phyloP scores from a whole-genome alignment of 2,888 invertebrate genomes.

The Xanthia icteritia region DNA sequence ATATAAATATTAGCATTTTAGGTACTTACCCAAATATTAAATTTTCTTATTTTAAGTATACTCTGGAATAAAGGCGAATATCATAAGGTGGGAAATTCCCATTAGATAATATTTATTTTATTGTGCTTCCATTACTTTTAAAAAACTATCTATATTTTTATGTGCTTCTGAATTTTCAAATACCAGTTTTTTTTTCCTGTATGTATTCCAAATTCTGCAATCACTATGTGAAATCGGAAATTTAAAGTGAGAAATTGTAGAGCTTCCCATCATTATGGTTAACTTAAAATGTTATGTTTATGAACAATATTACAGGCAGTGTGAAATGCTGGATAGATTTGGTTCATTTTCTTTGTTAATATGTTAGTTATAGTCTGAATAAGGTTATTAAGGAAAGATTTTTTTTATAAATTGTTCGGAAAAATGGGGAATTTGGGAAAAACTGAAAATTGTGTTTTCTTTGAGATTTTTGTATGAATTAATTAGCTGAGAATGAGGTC shows the following conservation, averaged over 20 bases:
- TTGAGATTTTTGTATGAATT: too few relatives aligned
- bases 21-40: constrained; percentile 6
- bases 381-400: background rate
- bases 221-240: constrained; percentile 1
- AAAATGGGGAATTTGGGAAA: too few relatives aligned
- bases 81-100: constrained; percentile 54
- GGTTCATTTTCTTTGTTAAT: background rate
- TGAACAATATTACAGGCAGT: background rate
- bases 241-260: background rate
- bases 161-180: constrained; percentile 23
- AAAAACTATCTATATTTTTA: constrained; percentile 8
- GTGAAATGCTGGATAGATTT: background rate
- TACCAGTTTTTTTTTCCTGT: constrained; percentile 1
- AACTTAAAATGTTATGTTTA: background rate
- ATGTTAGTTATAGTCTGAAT: background rate
- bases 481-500: too few relatives aligned
- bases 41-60: constrained; percentile 26
- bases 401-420: background rate
- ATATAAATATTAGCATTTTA: background rate
- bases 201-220: background rate
- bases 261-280: background rate
- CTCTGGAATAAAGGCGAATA: constrained; percentile 51
- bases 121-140: constrained; percentile 31
- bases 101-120: constrained; percentile 21
- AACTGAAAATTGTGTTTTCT: too few relatives aligned